phyloP scores from a whole-genome alignment of 2,888 invertebrate genomes.

The Helobdella robusta region DNA sequence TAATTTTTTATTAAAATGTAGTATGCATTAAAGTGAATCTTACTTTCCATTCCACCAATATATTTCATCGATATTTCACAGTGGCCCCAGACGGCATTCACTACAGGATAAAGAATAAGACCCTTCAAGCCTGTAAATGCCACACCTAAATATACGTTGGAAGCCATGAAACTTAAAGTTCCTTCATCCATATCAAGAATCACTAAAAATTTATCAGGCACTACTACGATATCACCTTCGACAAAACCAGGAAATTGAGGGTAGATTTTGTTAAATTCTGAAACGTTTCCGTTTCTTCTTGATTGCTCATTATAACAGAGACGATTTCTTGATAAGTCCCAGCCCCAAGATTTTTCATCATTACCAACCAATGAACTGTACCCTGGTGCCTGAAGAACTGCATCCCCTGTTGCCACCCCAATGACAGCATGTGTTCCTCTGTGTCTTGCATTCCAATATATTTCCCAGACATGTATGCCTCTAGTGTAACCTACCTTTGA shows the following conservation, averaged over 20 bases:
- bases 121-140: slow-evolving; percentile 25
- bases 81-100: slow-evolving; percentile 28
- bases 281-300: neutral
- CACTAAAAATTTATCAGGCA: slow-evolving; percentile 23
- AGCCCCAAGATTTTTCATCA: slow-evolving; percentile 26
- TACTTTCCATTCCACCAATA: slow-evolving; percentile 26
- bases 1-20: neutral
- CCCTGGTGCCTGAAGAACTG: slow-evolving; percentile 19
- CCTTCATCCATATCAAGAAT: slow-evolving; percentile 27
- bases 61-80: slow-evolving; percentile 28
- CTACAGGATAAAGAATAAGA: slow-evolving; percentile 20
- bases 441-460: slow-evolving; percentile 24
- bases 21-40: neutral
- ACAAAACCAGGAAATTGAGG: slow-evolving; percentile 14
- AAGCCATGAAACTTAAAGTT: slow-evolving; percentile 24
- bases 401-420: slow-evolving; percentile 24
- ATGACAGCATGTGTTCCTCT: slow-evolving; percentile 28
- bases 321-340: slow-evolving; percentile 25
- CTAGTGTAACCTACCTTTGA: slow-evolving; percentile 14
- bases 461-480: slow-evolving; percentile 26
- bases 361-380: slow-evolving; percentile 23
- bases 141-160: slow-evolving; percentile 17
- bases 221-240: slow-evolving; percentile 14
- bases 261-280: neutral
- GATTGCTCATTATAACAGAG: slow-evolving; percentile 19